Percentiles rank a stretch among this genome's conserved stretches.
These are phyloP conservation scores for Tragelaphus eurycerus DNA, from an alignment of 2,797 vertebrate species.

Conservation along the genomic window DNA sequence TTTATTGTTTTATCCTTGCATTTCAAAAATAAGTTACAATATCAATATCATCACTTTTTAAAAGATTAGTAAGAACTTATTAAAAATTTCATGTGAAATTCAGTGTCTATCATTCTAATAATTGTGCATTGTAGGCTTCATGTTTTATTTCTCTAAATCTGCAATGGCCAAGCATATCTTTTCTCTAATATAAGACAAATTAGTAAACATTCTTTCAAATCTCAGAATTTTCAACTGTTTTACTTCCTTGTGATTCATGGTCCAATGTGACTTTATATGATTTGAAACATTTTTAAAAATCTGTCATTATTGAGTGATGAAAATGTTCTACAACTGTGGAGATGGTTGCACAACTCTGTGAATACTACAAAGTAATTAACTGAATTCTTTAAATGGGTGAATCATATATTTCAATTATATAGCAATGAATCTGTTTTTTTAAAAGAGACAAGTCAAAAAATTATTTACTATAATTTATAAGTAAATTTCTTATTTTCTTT, in stretches of 20 bases:
- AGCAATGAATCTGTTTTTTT: neutral
- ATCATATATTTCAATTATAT: neutral
- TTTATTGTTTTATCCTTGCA: neutral
- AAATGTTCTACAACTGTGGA: neutral
- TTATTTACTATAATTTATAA: neutral
- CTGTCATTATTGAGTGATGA: neutral
- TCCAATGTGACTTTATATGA: neutral
- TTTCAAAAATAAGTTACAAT: constrained; percentile 36
- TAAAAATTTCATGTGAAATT: neutral
- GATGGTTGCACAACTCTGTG: neutral
- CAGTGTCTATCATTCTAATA: constrained; percentile 1
- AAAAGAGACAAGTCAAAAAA: neutral
- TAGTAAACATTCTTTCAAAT: neutral
- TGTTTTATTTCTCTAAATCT: constrained; percentile 11
- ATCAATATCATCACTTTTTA: neutral
- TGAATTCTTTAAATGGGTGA: neutral
- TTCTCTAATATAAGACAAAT: neutral
- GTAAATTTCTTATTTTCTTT: constrained; percentile 13
- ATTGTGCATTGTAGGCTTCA: neutral
- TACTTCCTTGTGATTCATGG: neutral
- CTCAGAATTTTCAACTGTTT: neutral
- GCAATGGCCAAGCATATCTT: neutral
- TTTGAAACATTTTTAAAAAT: neutral
- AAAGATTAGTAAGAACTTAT: neutral
- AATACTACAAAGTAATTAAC: neutral